Base-by-base conservation (phyloP, 2,113 vertebrate genomes). In the Hystrix cristata region DNA sequence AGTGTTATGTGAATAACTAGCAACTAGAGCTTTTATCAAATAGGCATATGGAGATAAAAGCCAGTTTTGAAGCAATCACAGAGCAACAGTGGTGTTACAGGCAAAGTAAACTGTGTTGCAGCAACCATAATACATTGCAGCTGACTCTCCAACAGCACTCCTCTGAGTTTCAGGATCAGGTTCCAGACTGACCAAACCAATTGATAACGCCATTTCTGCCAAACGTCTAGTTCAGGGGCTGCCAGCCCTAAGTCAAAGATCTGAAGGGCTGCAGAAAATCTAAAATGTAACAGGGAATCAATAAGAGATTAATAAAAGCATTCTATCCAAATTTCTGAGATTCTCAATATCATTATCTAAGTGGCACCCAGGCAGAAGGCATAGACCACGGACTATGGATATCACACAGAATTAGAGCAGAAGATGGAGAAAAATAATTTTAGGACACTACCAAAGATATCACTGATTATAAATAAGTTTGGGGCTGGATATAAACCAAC, bases 21-120 rank as follows among this genome's bases (percentile, higher is more conserved):
- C 90, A 67, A 55, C 79, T 53, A 82, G n/a, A 51, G 65, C 31
- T 71, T 90, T 95, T 67, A 86, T 71, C 57, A 88, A 95, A 51
- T 64, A 53, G 51, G 16, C 51, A 76, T 48, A 87, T 7, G 46
- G 62, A 43, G 29, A 74, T 69, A 93, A 69, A 91, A 93, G 9
- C 15, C 69, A 88, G 18, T 74, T 72, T 18, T 85, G n/a, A 80
- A 69, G n/a, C 51, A 95, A 93, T 86, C 38, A 93, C 67, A 88
- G 78, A 74, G 11, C 62, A 85, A 91, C 12, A 16, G 62, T 25
- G 25, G 62, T 74, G 46, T 76, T 14, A n/a, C 19, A 57, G 25
- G 48, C 90, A 96, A 93, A 19, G 8, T 59, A 67, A 96, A 57
- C 7, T 80, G 57, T 57, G 12, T 57, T 76, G 19, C 4, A 81